A percentile compares a stretch with the other conserved stretches of the same genome.
Evolutionary conservation across 2,888 invertebrate species (phyloP).

Genomic region (Byasa hedistus): DNA sequence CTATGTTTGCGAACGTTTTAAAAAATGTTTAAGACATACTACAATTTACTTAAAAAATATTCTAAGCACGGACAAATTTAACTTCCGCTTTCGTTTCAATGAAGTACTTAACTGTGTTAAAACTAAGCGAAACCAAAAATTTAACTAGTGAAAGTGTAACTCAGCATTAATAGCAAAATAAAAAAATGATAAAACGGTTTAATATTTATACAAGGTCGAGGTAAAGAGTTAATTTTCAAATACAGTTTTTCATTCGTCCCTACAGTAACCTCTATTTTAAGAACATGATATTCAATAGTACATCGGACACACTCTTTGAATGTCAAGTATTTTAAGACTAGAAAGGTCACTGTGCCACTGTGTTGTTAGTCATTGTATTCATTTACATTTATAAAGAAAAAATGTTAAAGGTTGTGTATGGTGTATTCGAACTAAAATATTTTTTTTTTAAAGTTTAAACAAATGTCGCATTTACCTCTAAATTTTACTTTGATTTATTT

Average conservation of each 20-base stretch:
- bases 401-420: background rate
- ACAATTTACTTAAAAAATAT: too few relatives aligned
- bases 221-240: background rate
- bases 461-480: too few relatives aligned
- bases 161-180: too few relatives aligned
- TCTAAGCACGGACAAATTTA: background rate
- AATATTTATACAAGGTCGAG: background rate
- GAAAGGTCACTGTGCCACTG: background rate
- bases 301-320: slow-evolving; percentile 9
- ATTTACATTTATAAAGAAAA: background rate
- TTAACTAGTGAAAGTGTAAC: background rate
- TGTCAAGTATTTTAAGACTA: slow-evolving; percentile 18
- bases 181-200: background rate
- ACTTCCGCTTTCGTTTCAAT: background rate
- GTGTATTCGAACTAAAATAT: background rate
- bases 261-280: slow-evolving; percentile 3
- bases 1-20: too few relatives aligned
- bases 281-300: background rate
- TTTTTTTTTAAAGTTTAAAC: too few relatives aligned
- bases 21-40: too few relatives aligned
- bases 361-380: background rate
- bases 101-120: too few relatives aligned
- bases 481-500: too few relatives aligned
- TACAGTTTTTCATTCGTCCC: background rate
- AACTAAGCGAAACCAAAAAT: too few relatives aligned